Conservation (phyloP, 2,797 vertebrate species). For the Danio tinwini region DNA sequence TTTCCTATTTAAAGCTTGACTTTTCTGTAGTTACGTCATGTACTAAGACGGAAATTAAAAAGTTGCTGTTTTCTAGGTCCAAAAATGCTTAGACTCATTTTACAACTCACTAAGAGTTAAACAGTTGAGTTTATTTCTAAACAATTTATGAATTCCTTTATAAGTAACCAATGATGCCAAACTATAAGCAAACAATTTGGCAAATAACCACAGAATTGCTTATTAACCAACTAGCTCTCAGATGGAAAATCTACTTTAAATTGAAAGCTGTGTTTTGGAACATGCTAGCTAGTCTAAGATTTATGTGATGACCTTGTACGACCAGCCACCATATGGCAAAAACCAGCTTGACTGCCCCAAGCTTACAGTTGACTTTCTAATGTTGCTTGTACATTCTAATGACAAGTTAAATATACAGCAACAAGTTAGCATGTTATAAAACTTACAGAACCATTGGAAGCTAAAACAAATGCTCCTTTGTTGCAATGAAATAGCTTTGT, state of each 20-base stretch:
- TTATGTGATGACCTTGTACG: neutral
- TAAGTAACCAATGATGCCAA: neutral
- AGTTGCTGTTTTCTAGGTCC: no score
- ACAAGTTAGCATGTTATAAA: neutral
- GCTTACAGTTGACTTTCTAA: neutral
- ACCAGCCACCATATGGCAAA: neutral
- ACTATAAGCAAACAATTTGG: neutral
- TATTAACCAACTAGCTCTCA: neutral
- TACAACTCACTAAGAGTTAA: no score
- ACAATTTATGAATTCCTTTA: no score
- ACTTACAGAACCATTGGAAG: neutral
- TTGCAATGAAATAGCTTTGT: slow-evolving; percentile 4
- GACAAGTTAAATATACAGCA: neutral
- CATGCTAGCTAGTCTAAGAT: slow-evolving; percentile 12
- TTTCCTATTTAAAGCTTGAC: no score
- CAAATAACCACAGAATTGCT: neutral
- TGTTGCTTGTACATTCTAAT: neutral
- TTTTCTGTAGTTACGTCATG: no score
- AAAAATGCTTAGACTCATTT: no score
- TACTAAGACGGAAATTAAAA: no score
- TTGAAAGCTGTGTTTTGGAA: slow-evolving; percentile 5
- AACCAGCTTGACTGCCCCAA: neutral
- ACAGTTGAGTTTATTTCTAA: no score
- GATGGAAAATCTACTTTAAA: slow-evolving; percentile 2
- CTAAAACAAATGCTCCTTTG: slow-evolving; percentile 5